phyloP scores from a whole-genome alignment of 2,113 vertebrate species.

The Emydura subglobosa region DNA sequence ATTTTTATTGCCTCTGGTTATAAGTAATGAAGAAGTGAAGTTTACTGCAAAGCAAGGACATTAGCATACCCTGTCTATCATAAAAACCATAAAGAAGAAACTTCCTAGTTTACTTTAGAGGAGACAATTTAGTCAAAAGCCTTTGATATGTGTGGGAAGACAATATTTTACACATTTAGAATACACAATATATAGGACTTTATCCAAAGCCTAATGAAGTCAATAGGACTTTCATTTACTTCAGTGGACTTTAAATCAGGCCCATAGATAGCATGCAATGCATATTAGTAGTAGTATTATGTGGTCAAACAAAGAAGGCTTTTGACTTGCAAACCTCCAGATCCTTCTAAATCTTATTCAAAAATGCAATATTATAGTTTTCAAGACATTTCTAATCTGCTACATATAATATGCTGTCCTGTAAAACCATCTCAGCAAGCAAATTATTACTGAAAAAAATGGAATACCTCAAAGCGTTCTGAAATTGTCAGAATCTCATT shows the following conservation, averaged over 20 bases:
- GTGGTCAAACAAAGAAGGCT: conserved; percentile 31
- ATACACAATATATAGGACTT: neutral
- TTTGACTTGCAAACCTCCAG: conserved; percentile 10
- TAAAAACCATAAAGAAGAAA: conserved; percentile 70
- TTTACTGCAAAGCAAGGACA: conserved; percentile 73
- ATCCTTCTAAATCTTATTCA: conserved; percentile 42
- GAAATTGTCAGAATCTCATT: conserved; percentile 10
- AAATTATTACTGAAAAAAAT: neutral
- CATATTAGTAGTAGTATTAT: conserved; percentile 46
- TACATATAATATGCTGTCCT: neutral
- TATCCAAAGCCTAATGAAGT: conserved; percentile 20
- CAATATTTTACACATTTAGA: conserved; percentile 51
- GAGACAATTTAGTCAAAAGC: conserved; percentile 71
- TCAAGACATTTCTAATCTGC: conserved; percentile 11
- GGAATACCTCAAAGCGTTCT: neutral
- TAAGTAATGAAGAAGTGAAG: conserved; percentile 76
- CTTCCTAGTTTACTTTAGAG: conserved; percentile 65
- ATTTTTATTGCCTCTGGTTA: conserved; percentile 77
- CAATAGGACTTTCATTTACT: conserved; percentile 15
- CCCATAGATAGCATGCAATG: neutral
- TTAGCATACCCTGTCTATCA: conserved; percentile 70
- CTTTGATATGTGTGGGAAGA: conserved; percentile 69
- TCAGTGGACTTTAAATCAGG: conserved; percentile 32
- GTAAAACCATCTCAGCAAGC: neutral
- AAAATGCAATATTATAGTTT: conserved; percentile 35